A percentile compares a stretch with the other conserved stretches of the same genome.
Conservation (phyloP, 1,140 invertebrate genomes). For the Drosophila willistoni region DNA sequence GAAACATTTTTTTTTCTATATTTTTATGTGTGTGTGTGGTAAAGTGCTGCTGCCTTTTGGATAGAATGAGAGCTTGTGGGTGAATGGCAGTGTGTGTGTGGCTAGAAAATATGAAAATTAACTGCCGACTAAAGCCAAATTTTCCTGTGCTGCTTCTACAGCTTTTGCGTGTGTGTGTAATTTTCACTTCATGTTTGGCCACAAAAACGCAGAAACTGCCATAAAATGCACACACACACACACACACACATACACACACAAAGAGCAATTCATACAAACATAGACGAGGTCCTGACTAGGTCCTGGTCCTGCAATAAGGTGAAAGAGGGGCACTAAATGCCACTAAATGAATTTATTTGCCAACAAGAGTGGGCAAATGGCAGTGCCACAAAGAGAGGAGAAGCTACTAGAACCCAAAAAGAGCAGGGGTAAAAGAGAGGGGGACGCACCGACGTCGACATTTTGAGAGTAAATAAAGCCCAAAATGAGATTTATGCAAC, state of each 20-base stretch:
- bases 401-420: constrained; percentile 3
- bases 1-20: background rate
- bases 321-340: constrained; percentile 77
- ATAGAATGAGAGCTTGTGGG: background rate
- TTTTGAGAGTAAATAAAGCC: constrained; percentile 81
- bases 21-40: background rate
- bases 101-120: constrained; percentile 81
- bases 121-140: constrained; percentile 79
- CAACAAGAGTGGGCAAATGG: constrained; percentile 31
- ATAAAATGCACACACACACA: constrained; percentile 79
- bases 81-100: constrained; percentile 43
- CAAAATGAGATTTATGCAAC: constrained; percentile 81
- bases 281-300: constrained; percentile 27
- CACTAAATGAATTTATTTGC: constrained; percentile 81
- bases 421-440: background rate
- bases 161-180: constrained; percentile 61
- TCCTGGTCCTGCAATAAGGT: constrained; percentile 71
- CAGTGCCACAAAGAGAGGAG: background rate
- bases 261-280: constrained; percentile 11
- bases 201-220: constrained; percentile 78
- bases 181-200: constrained; percentile 80
- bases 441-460: constrained; percentile 51
- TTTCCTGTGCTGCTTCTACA: constrained; percentile 31
- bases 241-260: constrained; percentile 22
- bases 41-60: background rate